These are phyloP conservation scores for Sebastes elongatus DNA, from an alignment of 2,797 vertebrate genomes.

Conservation along the genomic window DNA sequence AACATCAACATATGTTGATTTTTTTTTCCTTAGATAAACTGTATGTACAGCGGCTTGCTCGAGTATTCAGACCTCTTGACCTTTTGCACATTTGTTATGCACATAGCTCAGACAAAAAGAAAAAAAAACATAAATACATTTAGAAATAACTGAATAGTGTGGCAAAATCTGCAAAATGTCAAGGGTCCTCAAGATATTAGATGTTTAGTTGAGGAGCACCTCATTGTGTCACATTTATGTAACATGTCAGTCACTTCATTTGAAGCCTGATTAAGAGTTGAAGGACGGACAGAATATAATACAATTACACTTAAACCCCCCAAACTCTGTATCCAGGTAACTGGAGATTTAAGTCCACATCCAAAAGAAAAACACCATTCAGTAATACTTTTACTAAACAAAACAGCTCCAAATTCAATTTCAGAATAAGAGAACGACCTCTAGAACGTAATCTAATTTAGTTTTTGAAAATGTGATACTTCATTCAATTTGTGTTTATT, in stretches of 20 bases:
- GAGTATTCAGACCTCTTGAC: slow-evolving; percentile 51
- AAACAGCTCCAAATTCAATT: not conserved
- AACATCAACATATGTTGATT: slow-evolving; percentile 15
- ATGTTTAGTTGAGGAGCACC: slow-evolving; percentile 23
- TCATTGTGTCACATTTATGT: not conserved
- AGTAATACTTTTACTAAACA: not conserved
- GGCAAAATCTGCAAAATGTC: slow-evolving; percentile 28
- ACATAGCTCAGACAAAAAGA: not conserved
- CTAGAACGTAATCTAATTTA: not conserved
- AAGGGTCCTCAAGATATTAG: slow-evolving; percentile 17
- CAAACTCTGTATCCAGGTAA: not conserved
- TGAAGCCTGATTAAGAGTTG: slow-evolving; percentile 5
- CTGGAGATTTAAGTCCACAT: not conserved
- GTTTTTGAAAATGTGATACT: slow-evolving; percentile 11
- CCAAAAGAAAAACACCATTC: slow-evolving; percentile 15
- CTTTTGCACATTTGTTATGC: slow-evolving; percentile 28
- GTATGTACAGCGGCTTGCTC: not conserved
- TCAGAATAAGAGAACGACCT: not conserved
- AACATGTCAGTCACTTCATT: slow-evolving; percentile 9
- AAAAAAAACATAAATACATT: slow-evolving; percentile 13
- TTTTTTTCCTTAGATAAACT: slow-evolving; percentile 2
- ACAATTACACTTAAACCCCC: not conserved
- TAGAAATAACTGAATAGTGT: slow-evolving; percentile 5
- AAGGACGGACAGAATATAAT: not conserved
- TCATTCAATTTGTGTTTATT: slow-evolving; percentile 11